phyloP scores from a whole-genome alignment of 2,113 vertebrate species.

The Ellobius talpinus region DNA sequence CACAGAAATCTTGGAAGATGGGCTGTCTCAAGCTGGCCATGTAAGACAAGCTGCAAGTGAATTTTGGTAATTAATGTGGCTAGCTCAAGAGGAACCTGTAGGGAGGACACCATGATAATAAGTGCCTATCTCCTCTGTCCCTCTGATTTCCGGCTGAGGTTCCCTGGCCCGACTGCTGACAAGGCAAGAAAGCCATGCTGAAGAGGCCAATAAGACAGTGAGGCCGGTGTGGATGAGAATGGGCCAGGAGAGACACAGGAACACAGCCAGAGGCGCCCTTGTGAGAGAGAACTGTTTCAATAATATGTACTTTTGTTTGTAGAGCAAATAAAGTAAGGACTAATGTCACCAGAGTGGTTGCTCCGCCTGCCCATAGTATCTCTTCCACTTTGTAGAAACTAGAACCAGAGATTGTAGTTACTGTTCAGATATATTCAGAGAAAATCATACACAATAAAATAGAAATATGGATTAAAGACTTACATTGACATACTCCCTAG shows the following conservation, averaged over 20 bases:
- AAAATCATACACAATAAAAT: neutral
- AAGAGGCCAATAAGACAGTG: neutral
- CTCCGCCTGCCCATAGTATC: slow-evolving; percentile 89
- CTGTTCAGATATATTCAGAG: neutral
- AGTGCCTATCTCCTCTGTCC: neutral
- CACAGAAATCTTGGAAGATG: neutral
- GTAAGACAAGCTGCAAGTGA: neutral
- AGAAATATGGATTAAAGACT: slow-evolving; percentile 77
- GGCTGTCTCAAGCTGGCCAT: neutral
- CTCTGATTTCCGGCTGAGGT: neutral
- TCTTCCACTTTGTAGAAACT: slow-evolving; percentile 85
- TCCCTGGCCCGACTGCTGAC: neutral
- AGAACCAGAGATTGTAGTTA: slow-evolving; percentile 70
- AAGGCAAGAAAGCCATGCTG: fast-evolving
- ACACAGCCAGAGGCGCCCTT: too few species aligned
- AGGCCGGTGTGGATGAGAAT: fast-evolving
- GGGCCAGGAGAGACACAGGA: neutral
- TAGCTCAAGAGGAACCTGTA: neutral
- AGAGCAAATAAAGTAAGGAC: slow-evolving; percentile 88
- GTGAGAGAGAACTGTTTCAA: neutral
- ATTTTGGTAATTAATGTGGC: neutral
- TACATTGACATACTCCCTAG: slow-evolving; percentile 89
- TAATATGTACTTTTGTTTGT: slow-evolving; percentile 89
- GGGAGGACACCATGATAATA: neutral
- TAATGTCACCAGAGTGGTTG: slow-evolving; percentile 87